Evolutionary conservation across 1,140 invertebrate species (phyloP).

Genomic region (Drosophila albomicans): DNA sequence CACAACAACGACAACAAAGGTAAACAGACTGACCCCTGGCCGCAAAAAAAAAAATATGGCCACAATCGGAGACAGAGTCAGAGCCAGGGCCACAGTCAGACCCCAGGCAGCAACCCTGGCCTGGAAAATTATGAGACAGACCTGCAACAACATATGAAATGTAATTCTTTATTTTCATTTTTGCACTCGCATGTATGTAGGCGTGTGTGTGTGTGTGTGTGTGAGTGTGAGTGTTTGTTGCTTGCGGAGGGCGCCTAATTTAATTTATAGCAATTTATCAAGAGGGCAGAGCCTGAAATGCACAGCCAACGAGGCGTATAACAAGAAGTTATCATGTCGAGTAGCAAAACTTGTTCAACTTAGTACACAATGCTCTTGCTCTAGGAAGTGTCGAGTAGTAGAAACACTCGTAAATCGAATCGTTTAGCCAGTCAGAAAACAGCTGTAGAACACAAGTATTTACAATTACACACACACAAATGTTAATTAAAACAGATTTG

Average conservation of each 20-base stretch:
- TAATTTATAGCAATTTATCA: constrained; percentile 80
- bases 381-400: not conserved
- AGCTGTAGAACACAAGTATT: not conserved
- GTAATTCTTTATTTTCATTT: constrained; percentile 64
- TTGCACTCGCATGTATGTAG: constrained; percentile 55
- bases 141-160: constrained; percentile 69
- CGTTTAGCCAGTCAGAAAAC: not conserved
- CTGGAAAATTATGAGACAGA: constrained; percentile 63
- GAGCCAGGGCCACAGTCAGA: not conserved
- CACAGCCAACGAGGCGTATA: constrained; percentile 69
- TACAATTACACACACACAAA: not conserved
- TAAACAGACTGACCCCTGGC: constrained; percentile 67
- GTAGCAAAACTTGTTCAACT: constrained; percentile 11
- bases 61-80: constrained; percentile 1
- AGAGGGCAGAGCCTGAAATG: constrained; percentile 48
- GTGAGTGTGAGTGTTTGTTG: constrained; percentile 36
- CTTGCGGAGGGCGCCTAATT: constrained; percentile 68
- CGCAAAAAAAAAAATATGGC: constrained; percentile 54
- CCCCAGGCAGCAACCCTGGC: constrained; percentile 20
- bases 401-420: constrained; percentile 2
- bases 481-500: not conserved
- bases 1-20: constrained; percentile 66
- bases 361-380: not conserved
- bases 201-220: constrained; percentile 45
- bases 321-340: constrained; percentile 48